Conservation (phyloP, 92 coral and sea anemone species). For the Micromussa lordhowensis region DNA sequence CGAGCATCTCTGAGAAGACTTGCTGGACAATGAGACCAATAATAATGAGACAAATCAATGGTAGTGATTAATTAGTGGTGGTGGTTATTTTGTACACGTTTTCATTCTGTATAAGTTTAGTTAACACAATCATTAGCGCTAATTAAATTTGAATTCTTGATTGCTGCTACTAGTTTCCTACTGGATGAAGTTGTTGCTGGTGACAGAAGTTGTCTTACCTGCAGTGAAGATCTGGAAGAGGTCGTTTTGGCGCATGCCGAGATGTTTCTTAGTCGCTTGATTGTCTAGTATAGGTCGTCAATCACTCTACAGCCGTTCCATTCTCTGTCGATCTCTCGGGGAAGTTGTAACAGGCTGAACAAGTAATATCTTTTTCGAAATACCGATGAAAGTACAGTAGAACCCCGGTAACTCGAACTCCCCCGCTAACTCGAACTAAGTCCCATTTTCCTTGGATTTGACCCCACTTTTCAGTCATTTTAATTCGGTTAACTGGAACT, state of each 20-base stretch:
- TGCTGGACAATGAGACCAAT: background rate
- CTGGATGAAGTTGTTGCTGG: background rate
- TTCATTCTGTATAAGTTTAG: background rate
- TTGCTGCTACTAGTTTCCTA: background rate
- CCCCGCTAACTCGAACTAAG: no score
- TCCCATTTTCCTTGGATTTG: no score
- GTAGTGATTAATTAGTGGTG: background rate
- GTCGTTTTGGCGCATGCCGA: background rate
- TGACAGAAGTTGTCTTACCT: background rate
- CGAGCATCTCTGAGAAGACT: background rate
- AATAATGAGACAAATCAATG: background rate
- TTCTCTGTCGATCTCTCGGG: no score
- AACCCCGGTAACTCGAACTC: no score
- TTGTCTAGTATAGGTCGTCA: no score
- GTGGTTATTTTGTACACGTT: no score
- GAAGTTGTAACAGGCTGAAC: no score
- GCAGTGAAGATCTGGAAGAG: background rate
- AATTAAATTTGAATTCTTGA: background rate
- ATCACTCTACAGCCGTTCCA: no score
- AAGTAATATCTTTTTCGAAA: no score
- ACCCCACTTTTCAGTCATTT: no score
- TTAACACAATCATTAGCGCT: background rate
- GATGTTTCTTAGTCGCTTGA: background rate
- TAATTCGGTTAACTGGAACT: no score
- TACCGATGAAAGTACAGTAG: no score